A percentile compares a stretch with the other conserved stretches of the same genome.
These are phyloP conservation scores for Steinernema scapterisci DNA, from an alignment of 2,888 invertebrate species.

Conservation along the genomic window DNA sequence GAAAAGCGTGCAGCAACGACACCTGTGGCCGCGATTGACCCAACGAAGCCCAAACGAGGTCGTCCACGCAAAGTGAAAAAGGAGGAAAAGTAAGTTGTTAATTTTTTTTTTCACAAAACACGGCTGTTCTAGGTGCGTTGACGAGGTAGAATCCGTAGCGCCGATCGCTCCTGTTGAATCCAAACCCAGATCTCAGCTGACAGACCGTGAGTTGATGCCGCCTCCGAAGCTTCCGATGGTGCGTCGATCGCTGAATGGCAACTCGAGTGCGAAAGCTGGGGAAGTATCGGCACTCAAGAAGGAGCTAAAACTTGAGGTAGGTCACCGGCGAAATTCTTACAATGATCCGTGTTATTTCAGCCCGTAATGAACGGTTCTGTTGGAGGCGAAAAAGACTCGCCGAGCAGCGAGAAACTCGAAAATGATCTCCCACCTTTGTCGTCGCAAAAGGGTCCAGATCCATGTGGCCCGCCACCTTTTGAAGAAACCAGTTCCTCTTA, in stretches of 20 bases:
- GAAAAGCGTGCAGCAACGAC: neutral
- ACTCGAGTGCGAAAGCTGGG: neutral
- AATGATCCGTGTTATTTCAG: neutral
- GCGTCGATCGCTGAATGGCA: constrained; percentile 25
- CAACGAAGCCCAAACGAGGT: constrained; percentile 49
- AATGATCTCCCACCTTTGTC: neutral
- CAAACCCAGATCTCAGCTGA: neutral
- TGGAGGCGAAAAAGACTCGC: neutral
- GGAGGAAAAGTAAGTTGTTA: constrained; percentile 44
- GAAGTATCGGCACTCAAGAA: neutral
- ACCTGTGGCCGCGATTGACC: neutral
- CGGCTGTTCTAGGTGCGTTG: constrained; percentile 40
- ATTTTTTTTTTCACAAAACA: neutral
- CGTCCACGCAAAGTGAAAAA: constrained; percentile 53
- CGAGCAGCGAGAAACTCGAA: neutral
- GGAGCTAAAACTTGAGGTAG: neutral
- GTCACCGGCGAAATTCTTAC: neutral
- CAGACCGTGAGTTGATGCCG: constrained; percentile 55
- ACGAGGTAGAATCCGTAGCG: constrained; percentile 47
- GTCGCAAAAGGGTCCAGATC: neutral
- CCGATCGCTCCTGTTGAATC: constrained; percentile 33
- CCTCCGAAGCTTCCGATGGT: constrained; percentile 53
- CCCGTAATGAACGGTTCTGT: neutral
- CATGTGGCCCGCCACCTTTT: neutral
- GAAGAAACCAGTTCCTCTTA: constrained; percentile 21